Percentiles rank a stretch among this genome's conserved stretches.
Evolutionary conservation across 2,888 invertebrate genomes (phyloP).

Genomic region (Heliconius cydno): DNA sequence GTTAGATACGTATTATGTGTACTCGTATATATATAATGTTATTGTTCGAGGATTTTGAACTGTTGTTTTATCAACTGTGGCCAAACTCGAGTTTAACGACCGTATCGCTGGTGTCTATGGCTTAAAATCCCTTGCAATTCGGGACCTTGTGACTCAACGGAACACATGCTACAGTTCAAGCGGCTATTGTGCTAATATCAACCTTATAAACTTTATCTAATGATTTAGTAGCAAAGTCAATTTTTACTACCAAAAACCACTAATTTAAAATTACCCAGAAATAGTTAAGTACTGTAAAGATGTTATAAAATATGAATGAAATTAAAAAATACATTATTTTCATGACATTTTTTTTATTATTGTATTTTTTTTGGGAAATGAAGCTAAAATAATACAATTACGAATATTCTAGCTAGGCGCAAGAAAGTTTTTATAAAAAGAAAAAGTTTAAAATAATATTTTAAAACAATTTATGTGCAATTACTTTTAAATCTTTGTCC

Average conservation of each 20-base stretch:
- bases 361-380: too few relatives aligned
- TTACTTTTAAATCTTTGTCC: neutral
- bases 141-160: neutral
- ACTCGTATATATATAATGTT: constrained; percentile 23
- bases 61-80: constrained; percentile 23
- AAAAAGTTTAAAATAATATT: neutral
- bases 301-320: too few relatives aligned
- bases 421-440: neutral
- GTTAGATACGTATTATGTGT: constrained; percentile 11
- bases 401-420: too few relatives aligned
- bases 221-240: neutral
- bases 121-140: constrained; percentile 18
- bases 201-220: constrained; percentile 18
- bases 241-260: too few relatives aligned
- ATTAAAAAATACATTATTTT: too few relatives aligned
- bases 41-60: constrained; percentile 44
- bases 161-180: constrained; percentile 38
- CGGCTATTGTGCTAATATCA: constrained; percentile 38
- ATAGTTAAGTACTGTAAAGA: neutral
- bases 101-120: constrained; percentile 13
- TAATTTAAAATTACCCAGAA: too few relatives aligned
- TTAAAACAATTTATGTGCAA: neutral
- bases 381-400: too few relatives aligned
- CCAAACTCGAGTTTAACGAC: neutral
- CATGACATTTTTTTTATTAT: too few relatives aligned